Evolutionary conservation across 2,888 invertebrate genomes (phyloP).

Genomic region (Acutogordius australiensis): DNA sequence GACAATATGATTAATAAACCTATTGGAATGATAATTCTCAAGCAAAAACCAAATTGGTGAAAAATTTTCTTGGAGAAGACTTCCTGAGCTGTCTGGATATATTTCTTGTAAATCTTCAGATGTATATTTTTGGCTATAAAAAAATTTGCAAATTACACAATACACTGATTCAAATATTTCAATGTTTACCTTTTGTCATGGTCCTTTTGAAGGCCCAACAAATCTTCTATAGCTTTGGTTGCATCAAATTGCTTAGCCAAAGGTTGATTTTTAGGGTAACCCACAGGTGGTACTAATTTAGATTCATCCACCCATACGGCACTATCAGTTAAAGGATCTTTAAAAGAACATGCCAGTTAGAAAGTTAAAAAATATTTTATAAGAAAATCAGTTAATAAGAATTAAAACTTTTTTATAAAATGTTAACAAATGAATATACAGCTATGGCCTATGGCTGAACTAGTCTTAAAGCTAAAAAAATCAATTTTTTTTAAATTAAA

Average conservation of each 20-base stretch:
- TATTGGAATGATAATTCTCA: slow-evolving; percentile 68
- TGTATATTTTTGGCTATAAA: slow-evolving; percentile 44
- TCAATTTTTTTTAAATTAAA: too few species aligned
- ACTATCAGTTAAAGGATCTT: slow-evolving; percentile 64
- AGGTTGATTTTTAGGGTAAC: not conserved
- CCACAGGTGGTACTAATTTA: slow-evolving; percentile 24
- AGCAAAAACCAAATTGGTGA: slow-evolving; percentile 75
- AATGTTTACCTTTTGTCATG: too few species aligned
- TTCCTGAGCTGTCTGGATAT: slow-evolving; percentile 62
- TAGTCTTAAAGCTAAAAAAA: too few species aligned
- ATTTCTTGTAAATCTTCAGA: slow-evolving; percentile 49
- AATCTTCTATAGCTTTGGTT: slow-evolving; percentile 34
- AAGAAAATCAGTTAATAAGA: too few species aligned
- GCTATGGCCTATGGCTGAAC: too few species aligned
- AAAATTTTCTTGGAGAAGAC: slow-evolving; percentile 66
- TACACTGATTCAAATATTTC: too few species aligned
- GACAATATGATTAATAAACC: too few species aligned
- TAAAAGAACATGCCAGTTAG: too few species aligned
- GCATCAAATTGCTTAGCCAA: not conserved
- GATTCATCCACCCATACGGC: slow-evolving; percentile 96
- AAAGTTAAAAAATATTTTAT: too few species aligned
- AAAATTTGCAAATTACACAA: too few species aligned
- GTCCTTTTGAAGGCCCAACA: slow-evolving; percentile 62
- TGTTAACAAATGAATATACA: too few species aligned
- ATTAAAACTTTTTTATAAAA: too few species aligned